Evolutionary conservation across 2,888 invertebrate genomes (phyloP), one percentile per base, ranked within the genome.

Genomic region (Drosophila barbarae): DNA sequence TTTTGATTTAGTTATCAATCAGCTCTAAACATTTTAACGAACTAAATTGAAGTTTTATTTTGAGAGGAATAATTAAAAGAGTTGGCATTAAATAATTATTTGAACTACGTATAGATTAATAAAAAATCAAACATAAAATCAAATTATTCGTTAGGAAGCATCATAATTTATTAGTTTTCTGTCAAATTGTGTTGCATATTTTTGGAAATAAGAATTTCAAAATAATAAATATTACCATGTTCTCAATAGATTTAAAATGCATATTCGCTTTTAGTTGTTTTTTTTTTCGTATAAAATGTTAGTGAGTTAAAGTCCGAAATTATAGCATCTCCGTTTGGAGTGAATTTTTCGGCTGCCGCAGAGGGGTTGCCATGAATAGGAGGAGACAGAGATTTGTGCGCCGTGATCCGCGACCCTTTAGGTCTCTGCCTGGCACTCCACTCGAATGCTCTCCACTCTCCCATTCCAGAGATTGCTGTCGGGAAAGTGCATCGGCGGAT

Each of bases 371-470:
- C 7, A 8, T 12, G 18, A 18, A 44, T 12, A 30, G 38, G 51
- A 8, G 30, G 8, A 10, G 34, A 12, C 35, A 30, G 41, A 61
- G 54, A 63, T 69, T 69, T 61, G 46, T 55, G 63, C 36, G 28
- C 23, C 50, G 51, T 42, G 69, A 60, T 50, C 63, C 51, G 70
- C 61, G 63, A 55, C 70, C 63, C 54, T 54, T 32, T 44, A 18
- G 68, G 61, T 69, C 61, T 49, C 8, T 26, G 26, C 13, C 46
- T 39, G 53, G 30, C 44, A 49, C 39, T 50, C 21, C 67, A 10
- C 26, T 55, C 36, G 15, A 38, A 21, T 52, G 35, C 35, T 36
- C 36, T 34, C 3, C 42, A 28, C 9, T 10, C 32, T 32, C 18
- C 18, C 47, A 21, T 18, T 32, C 15, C 44, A 26, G 21, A 41